Evolutionary conservation across 1,140 invertebrate genomes (phyloP).

Genomic region (Atta colombica): DNA sequence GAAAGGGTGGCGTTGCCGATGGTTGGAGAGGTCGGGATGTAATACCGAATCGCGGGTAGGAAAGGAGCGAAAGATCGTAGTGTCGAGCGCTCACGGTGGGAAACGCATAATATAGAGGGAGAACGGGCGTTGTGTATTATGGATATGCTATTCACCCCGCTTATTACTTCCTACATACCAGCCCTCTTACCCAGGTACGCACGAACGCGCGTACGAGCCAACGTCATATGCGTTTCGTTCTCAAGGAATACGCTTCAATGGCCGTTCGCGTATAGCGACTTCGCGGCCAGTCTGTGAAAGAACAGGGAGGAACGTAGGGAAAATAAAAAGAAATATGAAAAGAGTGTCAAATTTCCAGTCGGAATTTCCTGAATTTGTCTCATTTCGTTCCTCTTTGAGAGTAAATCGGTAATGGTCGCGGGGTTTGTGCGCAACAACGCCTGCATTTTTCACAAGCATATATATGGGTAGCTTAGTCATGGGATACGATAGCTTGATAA

Average conservation of each 20-base stretch:
- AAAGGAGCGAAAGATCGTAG: slow-evolving; percentile 16
- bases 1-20: slow-evolving; percentile 73
- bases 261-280: slow-evolving; percentile 35
- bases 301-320: neutral
- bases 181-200: slow-evolving; percentile 51
- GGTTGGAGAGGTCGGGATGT: slow-evolving; percentile 76
- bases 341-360: neutral
- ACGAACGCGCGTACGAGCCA: slow-evolving; percentile 42
- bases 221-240: slow-evolving; percentile 59
- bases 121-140: slow-evolving; percentile 79
- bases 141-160: slow-evolving; percentile 82
- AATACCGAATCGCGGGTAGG: slow-evolving; percentile 73
- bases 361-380: slow-evolving; percentile 16
- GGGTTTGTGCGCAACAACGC: neutral
- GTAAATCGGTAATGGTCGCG: slow-evolving; percentile 13
- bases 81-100: slow-evolving; percentile 23
- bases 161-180: slow-evolving; percentile 79
- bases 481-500: slow-evolving; percentile 33
- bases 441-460: slow-evolving; percentile 22
- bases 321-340: neutral
- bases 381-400: neutral
- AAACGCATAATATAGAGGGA: slow-evolving; percentile 73
- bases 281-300: slow-evolving; percentile 10
- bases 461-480: neutral
- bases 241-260: slow-evolving; percentile 68